Evolutionary conservation across 2,113 vertebrate species (phyloP).

Genomic region (Triplophysa tibetana): DNA sequence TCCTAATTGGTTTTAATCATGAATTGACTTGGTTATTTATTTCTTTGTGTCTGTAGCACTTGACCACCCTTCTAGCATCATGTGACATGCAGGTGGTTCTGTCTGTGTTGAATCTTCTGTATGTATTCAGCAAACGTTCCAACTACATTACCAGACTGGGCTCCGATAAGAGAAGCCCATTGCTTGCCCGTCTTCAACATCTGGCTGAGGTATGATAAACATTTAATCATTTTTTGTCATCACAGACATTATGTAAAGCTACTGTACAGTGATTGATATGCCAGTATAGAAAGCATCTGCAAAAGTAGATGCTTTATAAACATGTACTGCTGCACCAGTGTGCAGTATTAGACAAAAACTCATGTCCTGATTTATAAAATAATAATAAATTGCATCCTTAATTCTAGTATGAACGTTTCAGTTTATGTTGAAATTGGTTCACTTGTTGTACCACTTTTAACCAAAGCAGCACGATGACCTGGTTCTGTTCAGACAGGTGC

Average conservation of each 20-base stretch:
- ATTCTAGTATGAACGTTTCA: background rate
- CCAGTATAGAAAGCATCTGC: background rate
- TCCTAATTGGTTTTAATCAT: background rate
- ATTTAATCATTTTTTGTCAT: background rate
- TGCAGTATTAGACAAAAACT: background rate
- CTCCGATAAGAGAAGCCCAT: conserved; percentile 91
- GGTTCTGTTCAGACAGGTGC: background rate
- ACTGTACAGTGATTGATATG: background rate
- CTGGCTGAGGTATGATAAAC: conserved; percentile 84
- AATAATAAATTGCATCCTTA: background rate
- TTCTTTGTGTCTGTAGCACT: conserved; percentile 75
- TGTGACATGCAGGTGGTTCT: conserved; percentile 98
- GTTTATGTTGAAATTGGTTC: background rate
- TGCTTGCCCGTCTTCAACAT: conserved; percentile 90
- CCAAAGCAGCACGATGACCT: background rate
- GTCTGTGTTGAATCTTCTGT: conserved; percentile 95
- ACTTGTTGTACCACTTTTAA: background rate
- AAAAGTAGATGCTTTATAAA: background rate
- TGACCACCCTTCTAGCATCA: conserved; percentile 92
- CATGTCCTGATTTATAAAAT: background rate
- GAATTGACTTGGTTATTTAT: background rate
- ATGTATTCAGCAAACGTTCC: conserved; percentile 97
- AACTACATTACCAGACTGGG: conserved; percentile 95
- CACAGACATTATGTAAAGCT: background rate
- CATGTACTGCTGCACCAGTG: background rate